Percentiles rank a stretch among this genome's conserved stretches.
Evolutionary conservation across 2,888 invertebrate genomes (phyloP).

Genomic region (Trachelus stipa): DNA sequence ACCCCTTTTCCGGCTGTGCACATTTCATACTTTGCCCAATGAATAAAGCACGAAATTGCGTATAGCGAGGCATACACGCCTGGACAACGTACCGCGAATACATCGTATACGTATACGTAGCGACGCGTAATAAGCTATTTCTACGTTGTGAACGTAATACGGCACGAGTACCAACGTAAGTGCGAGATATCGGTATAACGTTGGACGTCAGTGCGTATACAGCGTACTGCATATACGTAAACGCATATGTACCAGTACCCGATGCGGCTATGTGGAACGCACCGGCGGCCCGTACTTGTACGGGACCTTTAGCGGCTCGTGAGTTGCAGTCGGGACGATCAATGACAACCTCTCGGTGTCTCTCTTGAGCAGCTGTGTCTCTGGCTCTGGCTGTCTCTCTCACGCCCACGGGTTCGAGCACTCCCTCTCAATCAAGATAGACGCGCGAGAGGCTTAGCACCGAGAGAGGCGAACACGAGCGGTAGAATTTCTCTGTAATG

Average conservation of each 20-base stretch:
- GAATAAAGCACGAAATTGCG: background rate
- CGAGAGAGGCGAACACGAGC: conserved; percentile 36
- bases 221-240: background rate
- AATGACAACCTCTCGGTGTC: conserved; percentile 59
- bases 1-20: background rate
- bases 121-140: background rate
- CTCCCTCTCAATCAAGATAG: conserved; percentile 65
- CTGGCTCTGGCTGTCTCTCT: conserved; percentile 35
- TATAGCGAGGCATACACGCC: background rate
- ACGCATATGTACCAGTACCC: background rate
- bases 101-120: conserved; percentile 9
- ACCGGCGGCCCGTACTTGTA: conserved; percentile 49
- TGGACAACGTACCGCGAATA: conserved; percentile 6
- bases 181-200: background rate
- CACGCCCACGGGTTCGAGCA: conserved; percentile 27
- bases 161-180: background rate
- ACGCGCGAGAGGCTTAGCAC: conserved; percentile 61
- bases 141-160: background rate
- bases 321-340: conserved; percentile 61
- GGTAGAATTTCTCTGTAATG: conserved; percentile 47
- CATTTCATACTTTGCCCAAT: background rate
- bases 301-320: conserved; percentile 66
- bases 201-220: background rate
- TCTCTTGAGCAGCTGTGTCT: conserved; percentile 41
- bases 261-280: background rate